Conservation (phyloP, 2,113 vertebrate genomes). For the Coptodon bakossiorum region DNA sequence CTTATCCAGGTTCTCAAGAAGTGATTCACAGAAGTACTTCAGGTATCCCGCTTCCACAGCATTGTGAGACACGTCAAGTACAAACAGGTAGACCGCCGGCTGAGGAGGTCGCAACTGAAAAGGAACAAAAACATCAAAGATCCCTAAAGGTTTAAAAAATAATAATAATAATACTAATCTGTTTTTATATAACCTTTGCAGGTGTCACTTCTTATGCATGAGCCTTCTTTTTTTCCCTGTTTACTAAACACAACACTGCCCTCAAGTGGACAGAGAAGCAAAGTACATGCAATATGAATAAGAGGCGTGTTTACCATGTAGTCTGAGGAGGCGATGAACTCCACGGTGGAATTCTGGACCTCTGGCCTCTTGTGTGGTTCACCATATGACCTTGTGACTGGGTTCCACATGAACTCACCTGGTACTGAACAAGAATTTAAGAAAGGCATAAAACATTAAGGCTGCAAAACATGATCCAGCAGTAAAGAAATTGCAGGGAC, state of each 20-base stretch:
- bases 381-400: constrained; percentile 89
- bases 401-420: constrained; percentile 99
- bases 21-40: constrained; percentile 83
- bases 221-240: fast-evolving
- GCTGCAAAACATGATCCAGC: neutral
- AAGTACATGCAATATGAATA: neutral
- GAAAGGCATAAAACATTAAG: neutral
- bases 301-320: constrained; percentile 80
- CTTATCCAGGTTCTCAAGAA: constrained; percentile 93
- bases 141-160: neutral
- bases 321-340: constrained; percentile 97
- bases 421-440: constrained; percentile 75
- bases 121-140: neutral
- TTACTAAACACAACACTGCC: neutral
- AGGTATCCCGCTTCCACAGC: constrained; percentile 94
- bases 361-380: constrained; percentile 96
- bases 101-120: constrained; percentile 91
- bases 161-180: neutral
- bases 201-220: neutral
- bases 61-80: constrained; percentile 94
- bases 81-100: constrained; percentile 93
- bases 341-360: constrained; percentile 94
- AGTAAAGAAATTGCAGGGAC: neutral
- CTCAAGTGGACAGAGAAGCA: constrained; percentile 18
- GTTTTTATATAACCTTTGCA: neutral